A percentile compares a stretch with the other conserved stretches of the same genome.
phyloP scores from a whole-genome alignment of 2,888 invertebrate genomes.

The Athetis lepigone region DNA sequence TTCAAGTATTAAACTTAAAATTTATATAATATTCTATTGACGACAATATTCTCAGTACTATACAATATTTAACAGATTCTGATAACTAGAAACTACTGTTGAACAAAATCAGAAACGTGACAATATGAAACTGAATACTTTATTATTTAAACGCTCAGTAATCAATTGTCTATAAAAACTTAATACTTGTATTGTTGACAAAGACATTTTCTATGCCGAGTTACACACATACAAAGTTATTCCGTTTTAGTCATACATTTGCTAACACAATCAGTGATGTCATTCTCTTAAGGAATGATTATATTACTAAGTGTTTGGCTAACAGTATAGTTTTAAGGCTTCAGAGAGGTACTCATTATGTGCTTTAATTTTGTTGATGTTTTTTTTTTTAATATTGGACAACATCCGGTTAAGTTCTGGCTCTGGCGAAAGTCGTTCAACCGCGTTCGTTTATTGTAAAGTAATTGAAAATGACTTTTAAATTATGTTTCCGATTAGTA shows the following conservation, averaged over 20 bases:
- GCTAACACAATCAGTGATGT: conserved; percentile 70
- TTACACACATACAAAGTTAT: conserved; percentile 44
- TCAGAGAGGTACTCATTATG: conserved; percentile 33
- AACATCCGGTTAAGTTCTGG: conserved; percentile 26
- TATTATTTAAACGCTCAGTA: conserved; percentile 42
- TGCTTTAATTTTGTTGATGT: conserved; percentile 21
- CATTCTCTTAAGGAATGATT: conserved; percentile 62
- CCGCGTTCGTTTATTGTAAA: conserved; percentile 40
- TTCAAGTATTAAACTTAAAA: conserved; percentile 12
- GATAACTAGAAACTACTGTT: conserved; percentile 11
- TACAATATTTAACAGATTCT: conserved; percentile 27
- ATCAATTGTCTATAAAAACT: conserved; percentile 47
- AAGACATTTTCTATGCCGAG: conserved; percentile 37
- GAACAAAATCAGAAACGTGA: conserved; percentile 24
- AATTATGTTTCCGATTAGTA: conserved; percentile 81
- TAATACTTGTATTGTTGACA: conserved; percentile 42
- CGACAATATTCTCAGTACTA: conserved; percentile 5
- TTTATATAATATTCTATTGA: not conserved
- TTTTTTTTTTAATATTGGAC: conserved; percentile 34
- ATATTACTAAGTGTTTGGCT: conserved; percentile 41
- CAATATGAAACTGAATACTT: conserved; percentile 34
- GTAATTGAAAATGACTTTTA: conserved; percentile 67
- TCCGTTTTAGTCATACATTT: conserved; percentile 65
- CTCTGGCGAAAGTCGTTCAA: conserved; percentile 49
- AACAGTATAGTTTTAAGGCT: conserved; percentile 43